These are phyloP conservation scores for Oxyteleia sp. DNA, from an alignment of 2,888 invertebrate genomes.

Conservation along the genomic window DNA sequence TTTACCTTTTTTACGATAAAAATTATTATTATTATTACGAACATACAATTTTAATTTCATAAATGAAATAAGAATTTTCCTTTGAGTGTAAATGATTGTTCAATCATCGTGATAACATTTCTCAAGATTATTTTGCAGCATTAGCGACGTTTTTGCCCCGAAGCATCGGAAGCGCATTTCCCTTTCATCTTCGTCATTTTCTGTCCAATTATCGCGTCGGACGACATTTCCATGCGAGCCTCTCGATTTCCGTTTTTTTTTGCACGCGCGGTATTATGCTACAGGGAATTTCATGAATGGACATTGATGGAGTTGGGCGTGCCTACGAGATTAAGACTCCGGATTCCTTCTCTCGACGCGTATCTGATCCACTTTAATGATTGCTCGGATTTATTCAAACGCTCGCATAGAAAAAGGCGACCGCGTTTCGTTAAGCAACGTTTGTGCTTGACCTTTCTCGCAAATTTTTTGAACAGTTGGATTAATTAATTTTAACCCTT, in stretches of 20 bases:
- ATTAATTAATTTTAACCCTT: no score
- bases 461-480: no score
- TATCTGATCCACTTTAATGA: constrained; percentile 71
- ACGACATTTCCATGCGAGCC: constrained; percentile 50
- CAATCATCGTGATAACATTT: constrained; percentile 26
- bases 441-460: constrained; percentile 19
- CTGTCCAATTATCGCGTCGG: constrained; percentile 63
- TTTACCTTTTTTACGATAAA: no score
- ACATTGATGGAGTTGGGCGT: constrained; percentile 69
- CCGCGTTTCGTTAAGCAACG: constrained; percentile 42
- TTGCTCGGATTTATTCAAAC: constrained; percentile 66
- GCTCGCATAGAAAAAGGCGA: constrained; percentile 39
- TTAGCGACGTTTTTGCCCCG: constrained; percentile 23
- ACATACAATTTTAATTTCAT: no score
- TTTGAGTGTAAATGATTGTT: no score
- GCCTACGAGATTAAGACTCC: constrained; percentile 67
- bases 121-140: constrained; percentile 37
- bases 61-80: no score
- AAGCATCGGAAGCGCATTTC: constrained; percentile 18
- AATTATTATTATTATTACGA: no score
- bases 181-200: constrained; percentile 56
- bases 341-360: constrained; percentile 37
- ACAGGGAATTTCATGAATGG: constrained; percentile 70
- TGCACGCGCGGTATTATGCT: constrained; percentile 60
- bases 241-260: constrained; percentile 62